These are phyloP conservation scores for Drosophila mojavensis DNA, from an alignment of 1,140 invertebrate species.

Conservation along the genomic window DNA sequence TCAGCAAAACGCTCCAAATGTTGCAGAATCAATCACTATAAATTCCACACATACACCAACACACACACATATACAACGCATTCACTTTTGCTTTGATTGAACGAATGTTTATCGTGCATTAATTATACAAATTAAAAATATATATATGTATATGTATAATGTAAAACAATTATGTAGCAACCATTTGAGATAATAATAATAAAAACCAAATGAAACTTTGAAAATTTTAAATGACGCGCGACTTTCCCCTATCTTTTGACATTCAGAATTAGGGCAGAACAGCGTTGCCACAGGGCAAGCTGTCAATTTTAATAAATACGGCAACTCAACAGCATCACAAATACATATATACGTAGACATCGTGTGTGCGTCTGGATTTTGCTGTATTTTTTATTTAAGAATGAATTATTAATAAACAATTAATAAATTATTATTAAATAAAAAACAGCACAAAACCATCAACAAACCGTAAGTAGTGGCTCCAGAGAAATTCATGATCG, in stretches of 20 bases:
- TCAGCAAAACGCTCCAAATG: constrained; percentile 35
- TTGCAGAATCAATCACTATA: constrained; percentile 57
- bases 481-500: neutral
- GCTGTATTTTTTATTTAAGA: constrained; percentile 84
- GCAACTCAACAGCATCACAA: constrained; percentile 35
- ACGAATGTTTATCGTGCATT: constrained; percentile 67
- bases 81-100: constrained; percentile 75
- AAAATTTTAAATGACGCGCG: constrained; percentile 2
- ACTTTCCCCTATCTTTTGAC: constrained; percentile 34
- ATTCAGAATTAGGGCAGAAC: neutral
- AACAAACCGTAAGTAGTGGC: constrained; percentile 49
- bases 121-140: constrained; percentile 63
- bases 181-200: constrained; percentile 61
- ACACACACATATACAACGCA: constrained; percentile 19
- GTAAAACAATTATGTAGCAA: constrained; percentile 59
- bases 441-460: constrained; percentile 80
- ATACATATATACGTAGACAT: constrained; percentile 53
- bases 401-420: constrained; percentile 81
- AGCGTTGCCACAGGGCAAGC: constrained; percentile 33
- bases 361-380: constrained; percentile 78
- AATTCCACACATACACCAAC: constrained; percentile 57
- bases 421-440: constrained; percentile 84
- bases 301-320: constrained; percentile 36
- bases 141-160: constrained; percentile 64
- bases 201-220: constrained; percentile 28